Base-by-base conservation (phyloP, 2,113 vertebrate species). In the Percopsis transmontana region DNA sequence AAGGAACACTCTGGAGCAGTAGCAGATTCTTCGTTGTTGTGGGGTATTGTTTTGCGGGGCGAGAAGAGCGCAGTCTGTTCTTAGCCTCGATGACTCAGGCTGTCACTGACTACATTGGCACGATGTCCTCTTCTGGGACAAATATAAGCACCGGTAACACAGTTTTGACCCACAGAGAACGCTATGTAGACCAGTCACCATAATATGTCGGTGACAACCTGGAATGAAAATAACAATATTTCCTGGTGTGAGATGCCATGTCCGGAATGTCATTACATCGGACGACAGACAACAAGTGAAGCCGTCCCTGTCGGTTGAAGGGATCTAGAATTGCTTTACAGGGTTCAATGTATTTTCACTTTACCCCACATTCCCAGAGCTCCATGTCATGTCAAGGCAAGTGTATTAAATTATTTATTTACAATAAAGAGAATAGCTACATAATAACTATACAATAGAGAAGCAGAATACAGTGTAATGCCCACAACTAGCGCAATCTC, bases 61-160 rank as follows among this genome's bases (percentile, higher is more conserved):
- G 56, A 76, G 73, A 67, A 67, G 64, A 86, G 62, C 45, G 58
- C 72, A 73, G 77, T 50, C 69, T 5, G 55, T 80, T 76, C 70
- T 78, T 75, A 79, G 72, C 82, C 72, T 72, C 83, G 83, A 82
- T 88, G 82, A 86, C 77, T 81, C 59, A 54, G 60, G 56, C 72
- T 81, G 88, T 79, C 85, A 55, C 38, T 72, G 83, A 80, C 78
- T 77, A 83, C 85, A 76, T 59, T 52, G 27, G 9, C 54, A 59
- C 48, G 62, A 85, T 82, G 74, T 16, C 15, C 8, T 45, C 8
- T 12, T 16, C 5, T 7, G 27, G 19, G 9, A 18, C 7, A 66
- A 16, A 56, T 1, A 33, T 13, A 38, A 42, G 50, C 40, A 48
- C n/a, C 10, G 21, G 14, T 5, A 14, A 40, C 13, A 33, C 27